These are phyloP conservation scores for Silvanus unidentatus DNA, from an alignment of 2,888 invertebrate genomes.

Conservation along the genomic window DNA sequence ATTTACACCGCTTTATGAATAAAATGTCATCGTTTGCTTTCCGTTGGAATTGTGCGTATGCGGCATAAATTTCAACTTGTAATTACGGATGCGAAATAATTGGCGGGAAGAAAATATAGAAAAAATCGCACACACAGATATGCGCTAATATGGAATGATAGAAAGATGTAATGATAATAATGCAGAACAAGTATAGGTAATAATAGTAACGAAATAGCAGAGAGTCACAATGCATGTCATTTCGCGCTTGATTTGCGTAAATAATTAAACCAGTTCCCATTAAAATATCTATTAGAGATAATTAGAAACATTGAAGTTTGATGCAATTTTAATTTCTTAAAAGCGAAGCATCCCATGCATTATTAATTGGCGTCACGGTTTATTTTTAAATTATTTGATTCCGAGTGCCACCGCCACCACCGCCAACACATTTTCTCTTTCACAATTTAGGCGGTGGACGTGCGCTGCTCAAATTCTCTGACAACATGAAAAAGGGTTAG, in stretches of 20 bases:
- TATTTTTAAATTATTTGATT: slow-evolving; percentile 23
- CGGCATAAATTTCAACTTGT: too few relatives aligned
- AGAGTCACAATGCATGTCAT: slow-evolving; percentile 7
- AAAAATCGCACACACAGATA: too few relatives aligned
- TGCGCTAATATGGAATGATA: too few relatives aligned
- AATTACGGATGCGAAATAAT: too few relatives aligned
- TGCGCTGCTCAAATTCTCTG: background rate
- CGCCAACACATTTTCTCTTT: slow-evolving; percentile 2
- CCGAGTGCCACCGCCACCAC: slow-evolving; percentile 4
- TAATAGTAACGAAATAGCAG: background rate
- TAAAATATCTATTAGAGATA: slow-evolving; percentile 36
- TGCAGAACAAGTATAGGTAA: too few relatives aligned
- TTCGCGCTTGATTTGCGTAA: slow-evolving; percentile 25
- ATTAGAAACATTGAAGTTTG: slow-evolving; percentile 40
- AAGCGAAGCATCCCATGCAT: slow-evolving; percentile 35
- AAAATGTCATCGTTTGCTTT: too few relatives aligned
- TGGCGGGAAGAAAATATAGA: too few relatives aligned
- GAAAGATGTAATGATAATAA: too few relatives aligned
- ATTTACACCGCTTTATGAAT: too few relatives aligned
- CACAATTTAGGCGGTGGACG: background rate
- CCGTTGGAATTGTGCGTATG: too few relatives aligned
- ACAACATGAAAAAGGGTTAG: too few relatives aligned
- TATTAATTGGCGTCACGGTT: slow-evolving; percentile 24
- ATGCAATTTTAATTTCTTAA: slow-evolving; percentile 42
- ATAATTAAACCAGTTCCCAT: slow-evolving; percentile 29